A percentile compares a stretch with the other conserved stretches of the same genome.
Conservation (phyloP, 1,140 invertebrate genomes). For the Cepaea nemoralis region DNA sequence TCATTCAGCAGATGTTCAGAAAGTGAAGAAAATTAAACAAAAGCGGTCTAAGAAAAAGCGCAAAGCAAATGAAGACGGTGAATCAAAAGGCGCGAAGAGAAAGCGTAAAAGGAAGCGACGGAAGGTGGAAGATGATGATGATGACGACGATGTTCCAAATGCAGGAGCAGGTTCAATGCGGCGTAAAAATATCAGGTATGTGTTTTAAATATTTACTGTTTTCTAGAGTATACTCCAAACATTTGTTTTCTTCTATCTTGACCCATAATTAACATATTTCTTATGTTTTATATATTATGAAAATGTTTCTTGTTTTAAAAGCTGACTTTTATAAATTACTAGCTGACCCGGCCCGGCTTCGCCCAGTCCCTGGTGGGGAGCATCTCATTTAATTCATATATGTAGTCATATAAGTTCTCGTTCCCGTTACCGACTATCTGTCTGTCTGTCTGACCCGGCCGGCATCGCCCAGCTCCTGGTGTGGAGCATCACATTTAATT, state of each 20-base stretch:
- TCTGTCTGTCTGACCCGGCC: too few species aligned
- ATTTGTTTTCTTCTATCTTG: slow-evolving; percentile 5
- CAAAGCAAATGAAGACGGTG: slow-evolving; percentile 42
- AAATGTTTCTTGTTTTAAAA: too few species aligned
- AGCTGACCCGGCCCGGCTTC: too few species aligned
- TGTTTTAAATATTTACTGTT: too few species aligned
- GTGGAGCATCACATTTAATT: too few species aligned
- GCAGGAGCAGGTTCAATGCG: slow-evolving; percentile 42
- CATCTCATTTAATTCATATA: too few species aligned
- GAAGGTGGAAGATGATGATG: slow-evolving; percentile 38
- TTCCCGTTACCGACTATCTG: too few species aligned
- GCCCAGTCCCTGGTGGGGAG: too few species aligned
- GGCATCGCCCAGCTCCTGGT: too few species aligned
- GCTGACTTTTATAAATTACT: too few species aligned
- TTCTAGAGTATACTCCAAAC: background rate
- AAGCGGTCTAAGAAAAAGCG: slow-evolving; percentile 50
- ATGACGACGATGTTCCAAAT: slow-evolving; percentile 38
- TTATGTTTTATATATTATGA: background rate
- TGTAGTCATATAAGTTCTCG: too few species aligned
- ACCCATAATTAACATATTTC: too few species aligned
- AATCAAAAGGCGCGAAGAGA: slow-evolving; percentile 32
- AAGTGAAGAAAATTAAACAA: slow-evolving; percentile 36
- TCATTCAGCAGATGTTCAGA: slow-evolving; percentile 41
- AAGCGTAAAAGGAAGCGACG: slow-evolving; percentile 35
- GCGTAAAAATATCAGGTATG: slow-evolving; percentile 64